phyloP scores from a whole-genome alignment of 2,113 vertebrate species.

The Clarias batrachus region DNA sequence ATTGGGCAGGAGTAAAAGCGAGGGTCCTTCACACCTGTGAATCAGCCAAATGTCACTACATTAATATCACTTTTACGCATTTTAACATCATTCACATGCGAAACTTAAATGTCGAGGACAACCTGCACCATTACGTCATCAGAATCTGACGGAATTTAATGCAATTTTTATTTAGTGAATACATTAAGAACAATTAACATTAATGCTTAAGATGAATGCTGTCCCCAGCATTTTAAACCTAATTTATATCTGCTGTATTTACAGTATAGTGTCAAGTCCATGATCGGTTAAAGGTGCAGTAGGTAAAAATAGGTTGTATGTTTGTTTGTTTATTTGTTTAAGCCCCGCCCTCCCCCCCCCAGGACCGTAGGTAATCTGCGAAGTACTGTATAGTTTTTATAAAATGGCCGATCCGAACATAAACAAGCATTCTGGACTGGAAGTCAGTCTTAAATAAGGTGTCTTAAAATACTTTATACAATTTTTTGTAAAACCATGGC shows the following conservation, averaged over 20 bases:
- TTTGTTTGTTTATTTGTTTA: background rate
- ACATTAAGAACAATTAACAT: background rate
- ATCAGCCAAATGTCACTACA: slow-evolving; percentile 26
- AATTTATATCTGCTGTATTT: background rate
- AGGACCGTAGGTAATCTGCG: background rate
- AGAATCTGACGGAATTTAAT: background rate
- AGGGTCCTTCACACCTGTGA: slow-evolving; percentile 77
- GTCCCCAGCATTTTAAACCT: background rate
- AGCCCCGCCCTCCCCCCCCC: background rate
- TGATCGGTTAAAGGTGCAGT: background rate
- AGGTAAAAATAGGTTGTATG: background rate
- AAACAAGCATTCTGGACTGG: background rate
- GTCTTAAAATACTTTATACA: too few relatives aligned
- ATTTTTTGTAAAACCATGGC: too few relatives aligned
- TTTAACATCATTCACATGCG: background rate
- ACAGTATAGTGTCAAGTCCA: background rate
- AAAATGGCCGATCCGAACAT: background rate
- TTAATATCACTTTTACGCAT: background rate
- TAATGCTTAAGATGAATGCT: background rate
- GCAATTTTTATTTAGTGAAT: background rate
- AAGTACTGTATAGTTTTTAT: background rate
- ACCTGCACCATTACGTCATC: background rate
- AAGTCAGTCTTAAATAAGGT: too few relatives aligned
- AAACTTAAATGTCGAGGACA: background rate
- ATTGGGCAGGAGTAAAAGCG: slow-evolving; percentile 85